Base-by-base conservation (phyloP, 2,888 invertebrate genomes). In the Trissonchulus latispiculum region DNA sequence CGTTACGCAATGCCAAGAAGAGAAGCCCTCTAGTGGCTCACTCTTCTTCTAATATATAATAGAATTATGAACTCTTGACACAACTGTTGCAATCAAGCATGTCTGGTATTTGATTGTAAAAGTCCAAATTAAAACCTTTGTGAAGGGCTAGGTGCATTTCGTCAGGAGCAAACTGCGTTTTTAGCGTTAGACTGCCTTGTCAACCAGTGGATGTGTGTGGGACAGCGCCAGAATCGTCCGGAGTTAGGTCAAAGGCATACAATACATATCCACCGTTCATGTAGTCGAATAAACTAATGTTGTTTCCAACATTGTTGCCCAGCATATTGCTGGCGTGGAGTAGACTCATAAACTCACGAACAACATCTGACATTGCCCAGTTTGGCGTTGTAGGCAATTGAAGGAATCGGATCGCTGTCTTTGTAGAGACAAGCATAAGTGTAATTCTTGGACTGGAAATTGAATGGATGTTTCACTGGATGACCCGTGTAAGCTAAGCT, bases 81-180 rank as follows among this genome's bases (percentile, higher is more conserved):
- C n/a, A n/a, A n/a, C n/a, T n/a, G n/a, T 64, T 64, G 29, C 66
- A 8, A n/a, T 64, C 33, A 29, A 32, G 29, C 18, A 32, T 35
- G 15, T 32, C 33, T 32, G 29, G 33, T 18, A 64, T 64, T 18
- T 8, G 15, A 29, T n/a, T 64, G 29, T 64, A 31, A n/a, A 32
- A 64, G 18, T 32, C 66, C n/a, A 64, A 18, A 64, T 64, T 32
- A 8, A 64, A 31, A 64, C 29, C n/a, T 18, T 32, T 64, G 15
- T 31, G 29, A n/a, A 31, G 33, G 29, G 66, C 29, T 29, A 32
- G 66, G 33, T 64, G 32, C 29, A 64, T 64, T 18, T 64, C 66
- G 8, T 64, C 33, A 18, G 33, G 32, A 64, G 29, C 66, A 64
- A 64, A 64, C n/a, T 64, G 66, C 66, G 33, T n/a, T n/a, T n/a